These are phyloP conservation scores for Canis aureus DNA, from an alignment of 2,113 vertebrate species.

Conservation along the genomic window DNA sequence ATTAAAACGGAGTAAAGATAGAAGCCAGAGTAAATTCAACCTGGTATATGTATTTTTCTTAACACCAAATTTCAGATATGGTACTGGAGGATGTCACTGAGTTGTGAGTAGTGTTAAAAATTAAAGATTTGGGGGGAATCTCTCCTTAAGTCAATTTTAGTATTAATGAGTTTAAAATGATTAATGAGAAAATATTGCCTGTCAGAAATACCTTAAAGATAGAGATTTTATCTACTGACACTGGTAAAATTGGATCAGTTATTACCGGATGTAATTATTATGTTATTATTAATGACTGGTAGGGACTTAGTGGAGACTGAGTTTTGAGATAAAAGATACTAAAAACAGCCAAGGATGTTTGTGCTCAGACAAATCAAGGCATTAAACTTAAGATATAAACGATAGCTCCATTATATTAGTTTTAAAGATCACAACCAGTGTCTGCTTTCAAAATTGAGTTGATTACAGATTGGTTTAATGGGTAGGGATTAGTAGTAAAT, in stretches of 20 bases:
- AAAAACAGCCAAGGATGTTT: conserved; percentile 42
- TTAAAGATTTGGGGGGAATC: background rate
- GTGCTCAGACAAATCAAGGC: background rate
- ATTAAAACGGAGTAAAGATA: conserved; percentile 55
- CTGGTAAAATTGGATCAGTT: conserved; percentile 37
- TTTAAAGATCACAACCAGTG: background rate
- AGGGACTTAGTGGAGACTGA: conserved; percentile 15
- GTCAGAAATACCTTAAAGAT: conserved; percentile 21
- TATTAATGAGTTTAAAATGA: conserved; percentile 51
- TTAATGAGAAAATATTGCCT: conserved; percentile 9
- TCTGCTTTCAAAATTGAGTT: conserved; percentile 49
- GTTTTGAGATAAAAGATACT: background rate
- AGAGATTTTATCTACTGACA: conserved; percentile 22
- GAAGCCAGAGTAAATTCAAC: conserved; percentile 38
- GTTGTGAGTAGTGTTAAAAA: conserved; percentile 89
- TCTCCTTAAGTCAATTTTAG: background rate
- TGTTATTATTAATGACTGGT: conserved; percentile 35
- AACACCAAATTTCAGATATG: conserved; percentile 89
- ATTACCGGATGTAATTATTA: background rate
- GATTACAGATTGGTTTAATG: conserved; percentile 22
- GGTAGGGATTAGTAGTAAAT: background rate
- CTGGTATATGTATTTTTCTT: conserved; percentile 82
- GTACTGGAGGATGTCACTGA: conserved; percentile 95
- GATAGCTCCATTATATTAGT: background rate
- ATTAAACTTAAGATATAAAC: background rate